Percentiles rank a stretch among this genome's conserved stretches.
Conservation (phyloP, 1,140 invertebrate genomes). For the Drosophila yakuba region DNA sequence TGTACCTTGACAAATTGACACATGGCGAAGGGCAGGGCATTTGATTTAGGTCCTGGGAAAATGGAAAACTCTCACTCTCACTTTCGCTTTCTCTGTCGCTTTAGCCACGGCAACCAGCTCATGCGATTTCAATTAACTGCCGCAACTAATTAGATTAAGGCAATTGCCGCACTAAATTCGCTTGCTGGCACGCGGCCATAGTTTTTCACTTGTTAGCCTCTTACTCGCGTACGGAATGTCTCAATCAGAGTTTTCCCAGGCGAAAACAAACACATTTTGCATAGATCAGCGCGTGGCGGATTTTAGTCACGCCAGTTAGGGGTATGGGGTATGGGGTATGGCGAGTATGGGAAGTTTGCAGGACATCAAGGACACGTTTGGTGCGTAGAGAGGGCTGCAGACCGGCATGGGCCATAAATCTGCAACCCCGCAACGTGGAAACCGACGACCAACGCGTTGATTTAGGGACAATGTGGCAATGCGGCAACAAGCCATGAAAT, state of each 20-base stretch:
- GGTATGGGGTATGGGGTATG: not conserved
- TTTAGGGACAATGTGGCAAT: slow-evolving; percentile 77
- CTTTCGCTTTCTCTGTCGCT: not conserved
- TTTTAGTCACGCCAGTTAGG: slow-evolving; percentile 56
- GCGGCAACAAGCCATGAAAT: slow-evolving; percentile 73
- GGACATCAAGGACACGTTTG: not conserved
- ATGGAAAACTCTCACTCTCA: not conserved
- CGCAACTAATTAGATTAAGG: slow-evolving; percentile 72
- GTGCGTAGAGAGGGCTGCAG: slow-evolving; percentile 20
- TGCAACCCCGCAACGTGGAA: slow-evolving; percentile 29
- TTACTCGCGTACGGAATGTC: slow-evolving; percentile 18
- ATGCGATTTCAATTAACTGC: slow-evolving; percentile 79
- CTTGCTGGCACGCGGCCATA: slow-evolving; percentile 58
- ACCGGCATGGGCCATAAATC: slow-evolving; percentile 62
- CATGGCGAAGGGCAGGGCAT: slow-evolving; percentile 63
- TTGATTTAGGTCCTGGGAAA: slow-evolving; percentile 15
- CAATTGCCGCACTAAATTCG: slow-evolving; percentile 67
- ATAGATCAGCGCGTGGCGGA: slow-evolving; percentile 61
- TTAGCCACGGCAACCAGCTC: slow-evolving; percentile 25
- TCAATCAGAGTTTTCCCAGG: slow-evolving; percentile 49
- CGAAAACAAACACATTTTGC: slow-evolving; percentile 64
- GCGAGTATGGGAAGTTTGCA: not conserved
- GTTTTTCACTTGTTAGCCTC: slow-evolving; percentile 62
- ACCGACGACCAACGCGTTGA: slow-evolving; percentile 48
- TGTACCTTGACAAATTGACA: slow-evolving; percentile 83